Evolutionary conservation across 2,113 vertebrate species (phyloP).

Genomic region (Phodopus roborovskii): DNA sequence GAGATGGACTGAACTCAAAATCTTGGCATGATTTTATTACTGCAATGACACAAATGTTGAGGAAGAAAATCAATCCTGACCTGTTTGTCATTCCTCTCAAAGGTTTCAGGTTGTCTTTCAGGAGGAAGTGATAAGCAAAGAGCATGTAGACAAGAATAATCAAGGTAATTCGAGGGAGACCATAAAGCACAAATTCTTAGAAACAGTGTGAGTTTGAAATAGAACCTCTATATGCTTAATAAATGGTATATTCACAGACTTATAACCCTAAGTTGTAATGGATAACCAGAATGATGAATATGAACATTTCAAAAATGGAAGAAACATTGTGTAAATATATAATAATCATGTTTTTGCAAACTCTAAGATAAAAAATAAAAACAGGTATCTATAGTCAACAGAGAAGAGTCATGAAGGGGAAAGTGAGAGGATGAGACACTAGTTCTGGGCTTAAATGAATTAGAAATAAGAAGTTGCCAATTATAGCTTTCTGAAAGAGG

Average conservation of each 20-base stretch:
- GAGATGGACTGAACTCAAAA: neutral
- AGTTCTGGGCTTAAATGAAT: neutral
- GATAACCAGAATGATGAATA: neutral
- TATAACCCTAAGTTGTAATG: constrained; percentile 34
- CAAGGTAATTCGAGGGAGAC: neutral
- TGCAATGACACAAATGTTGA: neutral
- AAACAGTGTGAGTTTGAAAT: neutral
- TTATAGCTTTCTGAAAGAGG: constrained; percentile 22
- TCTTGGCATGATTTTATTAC: neutral
- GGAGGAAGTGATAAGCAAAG: neutral
- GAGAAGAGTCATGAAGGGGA: neutral
- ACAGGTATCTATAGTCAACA: neutral
- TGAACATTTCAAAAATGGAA: constrained; percentile 29
- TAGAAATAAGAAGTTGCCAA: constrained; percentile 20
- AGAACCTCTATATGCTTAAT: neutral
- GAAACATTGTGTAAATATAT: neutral
- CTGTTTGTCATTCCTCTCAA: constrained; percentile 25
- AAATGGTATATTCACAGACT: neutral
- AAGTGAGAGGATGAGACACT: neutral
- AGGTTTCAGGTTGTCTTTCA: neutral
- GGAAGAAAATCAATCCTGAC: neutral
- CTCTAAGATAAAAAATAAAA: neutral
- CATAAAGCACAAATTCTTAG: neutral
- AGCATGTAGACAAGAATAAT: neutral
- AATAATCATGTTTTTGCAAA: constrained; percentile 1